Evolutionary conservation across 2,797 vertebrate species (phyloP).

Genomic region (Anguilla obscura): DNA sequence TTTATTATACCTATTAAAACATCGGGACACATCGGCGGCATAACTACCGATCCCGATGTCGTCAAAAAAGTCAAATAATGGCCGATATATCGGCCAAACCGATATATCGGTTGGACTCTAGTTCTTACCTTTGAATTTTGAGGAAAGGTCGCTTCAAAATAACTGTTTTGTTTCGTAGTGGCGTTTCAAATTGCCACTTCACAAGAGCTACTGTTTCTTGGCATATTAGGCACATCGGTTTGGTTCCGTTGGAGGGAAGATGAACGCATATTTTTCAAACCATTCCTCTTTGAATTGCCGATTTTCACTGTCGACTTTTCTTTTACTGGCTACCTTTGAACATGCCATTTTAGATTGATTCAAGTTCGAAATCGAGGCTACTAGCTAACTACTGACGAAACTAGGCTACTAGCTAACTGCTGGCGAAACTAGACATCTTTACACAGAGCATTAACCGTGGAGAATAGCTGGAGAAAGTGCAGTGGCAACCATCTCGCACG

Average conservation of each 20-base stretch:
- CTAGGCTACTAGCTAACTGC: neutral
- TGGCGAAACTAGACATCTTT: too few relatives aligned
- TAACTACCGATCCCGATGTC: too few relatives aligned
- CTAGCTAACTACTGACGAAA: neutral
- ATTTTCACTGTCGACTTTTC: neutral
- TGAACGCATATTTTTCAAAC: slow-evolving; percentile 4
- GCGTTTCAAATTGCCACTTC: slow-evolving; percentile 22
- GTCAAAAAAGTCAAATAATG: too few relatives aligned
- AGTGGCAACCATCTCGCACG: too few relatives aligned
- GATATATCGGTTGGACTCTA: neutral
- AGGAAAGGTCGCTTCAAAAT: slow-evolving; percentile 30
- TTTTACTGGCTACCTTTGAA: neutral
- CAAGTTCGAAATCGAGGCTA: neutral
- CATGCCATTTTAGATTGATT: slow-evolving; percentile 11
- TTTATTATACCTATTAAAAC: too few relatives aligned
- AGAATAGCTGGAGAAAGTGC: too few relatives aligned
- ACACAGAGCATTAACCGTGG: too few relatives aligned
- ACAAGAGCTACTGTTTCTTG: slow-evolving; percentile 5
- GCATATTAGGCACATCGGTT: slow-evolving; percentile 17
- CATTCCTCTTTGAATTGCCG: slow-evolving; percentile 10
- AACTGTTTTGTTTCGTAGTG: slow-evolving; percentile 19
- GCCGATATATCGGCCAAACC: too few relatives aligned
- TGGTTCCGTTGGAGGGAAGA: neutral
- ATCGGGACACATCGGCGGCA: too few relatives aligned
- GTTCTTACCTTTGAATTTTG: slow-evolving; percentile 30